Conservation (phyloP, 2,113 vertebrate genomes). For the Acanthochromis polyacanthus region DNA sequence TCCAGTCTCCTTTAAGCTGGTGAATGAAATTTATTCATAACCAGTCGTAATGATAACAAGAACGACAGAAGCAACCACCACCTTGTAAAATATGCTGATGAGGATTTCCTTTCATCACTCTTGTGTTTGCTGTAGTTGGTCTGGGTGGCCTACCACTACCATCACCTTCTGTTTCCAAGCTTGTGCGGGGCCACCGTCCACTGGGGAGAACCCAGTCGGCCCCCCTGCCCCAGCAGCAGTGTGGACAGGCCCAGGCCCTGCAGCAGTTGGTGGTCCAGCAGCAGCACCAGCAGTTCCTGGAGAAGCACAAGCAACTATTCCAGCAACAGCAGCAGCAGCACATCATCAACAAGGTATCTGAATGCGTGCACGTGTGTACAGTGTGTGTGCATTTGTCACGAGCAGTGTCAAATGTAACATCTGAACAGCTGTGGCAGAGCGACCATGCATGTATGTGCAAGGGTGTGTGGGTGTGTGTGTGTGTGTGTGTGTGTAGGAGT, state of each 20-base stretch:
- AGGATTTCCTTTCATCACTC: background rate
- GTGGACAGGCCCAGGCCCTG: conserved; percentile 89
- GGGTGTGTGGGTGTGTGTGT: background rate
- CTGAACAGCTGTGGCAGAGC: conserved; percentile 7
- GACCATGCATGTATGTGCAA: background rate
- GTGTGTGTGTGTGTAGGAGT: conserved; percentile 8
- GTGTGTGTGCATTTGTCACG: background rate
- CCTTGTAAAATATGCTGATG: background rate
- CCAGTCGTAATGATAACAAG: too few species aligned
- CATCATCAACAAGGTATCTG: conserved; percentile 93
- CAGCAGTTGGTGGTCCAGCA: conserved; percentile 98
- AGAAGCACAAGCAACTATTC: conserved; percentile 99
- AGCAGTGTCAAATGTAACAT: background rate
- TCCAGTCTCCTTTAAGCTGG: background rate
- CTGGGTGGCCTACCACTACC: conserved; percentile 90
- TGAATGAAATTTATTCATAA: background rate
- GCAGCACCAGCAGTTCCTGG: conserved; percentile 99
- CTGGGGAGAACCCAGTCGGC: conserved; percentile 97
- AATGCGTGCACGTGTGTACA: background rate
- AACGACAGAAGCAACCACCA: background rate
- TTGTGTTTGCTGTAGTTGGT: conserved; percentile 82
- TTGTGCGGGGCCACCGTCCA: conserved; percentile 94
- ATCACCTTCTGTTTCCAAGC: conserved; percentile 93
- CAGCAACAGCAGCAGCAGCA: conserved; percentile 91
- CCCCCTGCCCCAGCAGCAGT: conserved; percentile 93